These are phyloP conservation scores for Lasaia peninsularis DNA, from an alignment of 1,140 invertebrate species.

Conservation along the genomic window DNA sequence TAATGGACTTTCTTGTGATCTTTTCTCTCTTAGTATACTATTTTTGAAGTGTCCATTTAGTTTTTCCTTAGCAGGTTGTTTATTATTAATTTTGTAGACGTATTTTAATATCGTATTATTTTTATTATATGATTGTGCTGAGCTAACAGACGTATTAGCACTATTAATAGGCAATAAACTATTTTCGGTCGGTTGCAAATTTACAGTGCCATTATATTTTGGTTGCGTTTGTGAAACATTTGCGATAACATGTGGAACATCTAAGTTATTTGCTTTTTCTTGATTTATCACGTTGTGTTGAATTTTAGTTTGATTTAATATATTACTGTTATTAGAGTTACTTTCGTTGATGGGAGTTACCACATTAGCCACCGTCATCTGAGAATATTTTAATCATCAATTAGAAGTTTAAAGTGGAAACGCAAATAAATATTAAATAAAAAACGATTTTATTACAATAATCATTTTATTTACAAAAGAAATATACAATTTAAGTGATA, in stretches of 20 bases:
- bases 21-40: slow-evolving; percentile 44
- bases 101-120: slow-evolving; percentile 40
- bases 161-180: neutral
- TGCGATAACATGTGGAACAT: neutral
- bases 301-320: neutral
- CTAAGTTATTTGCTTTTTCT: neutral
- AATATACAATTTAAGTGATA: neutral
- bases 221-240: neutral
- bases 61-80: slow-evolving; percentile 33
- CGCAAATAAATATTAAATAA: neutral
- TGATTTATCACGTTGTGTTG: neutral
- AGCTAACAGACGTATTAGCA: neutral
- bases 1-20: slow-evolving; percentile 25
- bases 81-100: slow-evolving; percentile 39
- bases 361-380: neutral
- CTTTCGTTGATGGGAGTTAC: neutral
- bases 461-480: slow-evolving; percentile 1
- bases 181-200: neutral
- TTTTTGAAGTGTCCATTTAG: slow-evolving; percentile 46
- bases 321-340: neutral
- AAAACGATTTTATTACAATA: neutral
- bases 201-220: neutral
- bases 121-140: neutral
- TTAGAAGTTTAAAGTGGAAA: neutral
- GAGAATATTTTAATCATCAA: neutral